phyloP scores from a whole-genome alignment of 2,888 invertebrate genomes.

The Vannuccia rotundouncinata region DNA sequence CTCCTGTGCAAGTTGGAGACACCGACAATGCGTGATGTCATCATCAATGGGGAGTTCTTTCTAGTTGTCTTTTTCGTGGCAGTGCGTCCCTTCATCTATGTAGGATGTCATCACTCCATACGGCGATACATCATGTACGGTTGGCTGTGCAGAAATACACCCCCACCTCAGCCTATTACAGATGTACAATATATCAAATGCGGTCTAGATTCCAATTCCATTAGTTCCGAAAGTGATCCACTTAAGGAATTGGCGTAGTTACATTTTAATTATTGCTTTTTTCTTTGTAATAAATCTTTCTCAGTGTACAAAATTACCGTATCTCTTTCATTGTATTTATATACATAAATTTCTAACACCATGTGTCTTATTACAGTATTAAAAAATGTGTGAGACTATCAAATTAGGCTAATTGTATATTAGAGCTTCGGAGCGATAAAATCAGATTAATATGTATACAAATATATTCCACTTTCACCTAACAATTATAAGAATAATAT shows the following conservation, averaged over 20 bases:
- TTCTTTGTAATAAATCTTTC: too few species aligned
- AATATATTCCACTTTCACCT: too few species aligned
- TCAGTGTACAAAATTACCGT: too few species aligned
- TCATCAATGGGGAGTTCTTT: constrained; percentile 3
- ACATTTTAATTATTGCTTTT: background rate
- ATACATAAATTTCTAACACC: too few species aligned
- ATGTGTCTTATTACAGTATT: too few species aligned
- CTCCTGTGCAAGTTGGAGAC: background rate
- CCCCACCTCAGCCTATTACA: constrained; percentile 1
- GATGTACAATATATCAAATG: constrained; percentile 1
- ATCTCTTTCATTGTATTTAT: too few species aligned
- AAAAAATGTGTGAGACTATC: too few species aligned
- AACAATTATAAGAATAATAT: too few species aligned
- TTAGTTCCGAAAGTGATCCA: background rate
- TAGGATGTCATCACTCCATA: background rate
- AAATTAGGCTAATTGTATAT: too few species aligned
- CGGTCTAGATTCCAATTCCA: background rate
- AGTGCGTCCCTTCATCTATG: background rate
- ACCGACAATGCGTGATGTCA: background rate
- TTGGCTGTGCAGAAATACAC: background rate
- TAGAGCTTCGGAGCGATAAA: too few species aligned
- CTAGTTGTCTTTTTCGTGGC: background rate
- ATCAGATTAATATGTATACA: too few species aligned
- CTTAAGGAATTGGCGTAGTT: constrained; percentile 1
- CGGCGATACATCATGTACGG: constrained; percentile 1